These are phyloP conservation scores for Forbesichthys agassizii DNA, from an alignment of 2,113 vertebrate genomes.

Conservation along the genomic window DNA sequence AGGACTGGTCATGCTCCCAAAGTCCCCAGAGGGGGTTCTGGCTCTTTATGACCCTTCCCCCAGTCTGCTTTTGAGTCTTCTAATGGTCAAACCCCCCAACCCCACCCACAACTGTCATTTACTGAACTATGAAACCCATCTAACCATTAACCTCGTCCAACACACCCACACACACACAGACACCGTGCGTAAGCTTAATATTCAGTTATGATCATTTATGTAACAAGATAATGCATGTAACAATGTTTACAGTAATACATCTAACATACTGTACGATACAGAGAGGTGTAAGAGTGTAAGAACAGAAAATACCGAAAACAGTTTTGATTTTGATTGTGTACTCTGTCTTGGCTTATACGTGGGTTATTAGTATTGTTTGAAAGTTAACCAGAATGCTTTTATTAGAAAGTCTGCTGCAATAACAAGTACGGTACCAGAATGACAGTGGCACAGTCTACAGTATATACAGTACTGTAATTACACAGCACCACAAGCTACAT, in stretches of 20 bases:
- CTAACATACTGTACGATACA: too few species aligned
- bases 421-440: not conserved
- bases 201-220: too few species aligned
- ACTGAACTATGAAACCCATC: conserved; percentile 4
- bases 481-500: not conserved
- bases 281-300: too few species aligned
- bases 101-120: conserved; percentile 29
- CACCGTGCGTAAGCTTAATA: not conserved
- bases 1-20: conserved; percentile 32
- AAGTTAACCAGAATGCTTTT: not conserved
- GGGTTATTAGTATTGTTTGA: too few species aligned
- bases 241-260: too few species aligned
- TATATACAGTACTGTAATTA: not conserved
- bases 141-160: conserved; percentile 31
- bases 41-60: conserved; percentile 51
- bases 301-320: too few species aligned
- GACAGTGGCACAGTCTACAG: not conserved
- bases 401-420: not conserved
- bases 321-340: not conserved
- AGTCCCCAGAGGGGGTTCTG: conserved; percentile 45
- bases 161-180: conserved; percentile 11
- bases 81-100: conserved; percentile 18
- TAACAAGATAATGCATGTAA: too few species aligned
- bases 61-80: not conserved
- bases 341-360: not conserved